phyloP scores from a whole-genome alignment of 2,113 vertebrate species.

The Atractosteus spatula region DNA sequence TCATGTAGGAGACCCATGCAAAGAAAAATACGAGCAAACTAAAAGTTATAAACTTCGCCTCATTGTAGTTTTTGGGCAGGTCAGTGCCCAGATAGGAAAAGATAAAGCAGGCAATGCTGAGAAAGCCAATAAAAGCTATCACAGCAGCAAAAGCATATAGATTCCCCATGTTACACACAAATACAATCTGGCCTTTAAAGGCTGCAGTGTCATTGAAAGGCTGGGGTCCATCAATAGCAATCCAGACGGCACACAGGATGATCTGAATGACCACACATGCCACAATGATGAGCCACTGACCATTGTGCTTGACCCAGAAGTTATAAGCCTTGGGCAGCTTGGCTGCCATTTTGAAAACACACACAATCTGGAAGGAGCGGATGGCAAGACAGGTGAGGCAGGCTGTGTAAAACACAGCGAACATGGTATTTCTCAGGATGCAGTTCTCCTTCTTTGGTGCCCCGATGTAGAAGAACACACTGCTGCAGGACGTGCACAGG shows the following conservation, averaged over 20 bases:
- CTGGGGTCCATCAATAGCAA: slow-evolving; percentile 34
- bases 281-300: slow-evolving; percentile 61
- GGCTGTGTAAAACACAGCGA: slow-evolving; percentile 59
- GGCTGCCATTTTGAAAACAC: slow-evolving; percentile 78
- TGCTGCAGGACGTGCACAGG: slow-evolving; percentile 57
- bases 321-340: slow-evolving; percentile 58
- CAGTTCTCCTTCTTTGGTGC: slow-evolving; percentile 55
- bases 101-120: slow-evolving; percentile 66
- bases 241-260: slow-evolving; percentile 39
- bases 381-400: slow-evolving; percentile 75
- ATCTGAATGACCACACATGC: slow-evolving; percentile 49
- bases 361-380: slow-evolving; percentile 78
- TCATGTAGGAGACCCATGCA: slow-evolving; percentile 63
- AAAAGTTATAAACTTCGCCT: slow-evolving; percentile 82
- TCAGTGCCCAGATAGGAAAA: slow-evolving; percentile 83
- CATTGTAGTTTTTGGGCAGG: slow-evolving; percentile 84
- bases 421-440: slow-evolving; percentile 57
- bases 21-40: slow-evolving; percentile 72
- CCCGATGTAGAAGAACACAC: slow-evolving; percentile 71
- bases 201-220: slow-evolving; percentile 48
- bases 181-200: slow-evolving; percentile 53
- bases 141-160: neutral
- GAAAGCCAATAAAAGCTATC: slow-evolving; percentile 32
- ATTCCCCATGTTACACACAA: slow-evolving; percentile 50
- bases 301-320: slow-evolving; percentile 68